Evolutionary conservation across 1,140 invertebrate genomes (phyloP), one percentile per base, ranked within the genome.

Genomic region (Mercenaria mercenaria): DNA sequence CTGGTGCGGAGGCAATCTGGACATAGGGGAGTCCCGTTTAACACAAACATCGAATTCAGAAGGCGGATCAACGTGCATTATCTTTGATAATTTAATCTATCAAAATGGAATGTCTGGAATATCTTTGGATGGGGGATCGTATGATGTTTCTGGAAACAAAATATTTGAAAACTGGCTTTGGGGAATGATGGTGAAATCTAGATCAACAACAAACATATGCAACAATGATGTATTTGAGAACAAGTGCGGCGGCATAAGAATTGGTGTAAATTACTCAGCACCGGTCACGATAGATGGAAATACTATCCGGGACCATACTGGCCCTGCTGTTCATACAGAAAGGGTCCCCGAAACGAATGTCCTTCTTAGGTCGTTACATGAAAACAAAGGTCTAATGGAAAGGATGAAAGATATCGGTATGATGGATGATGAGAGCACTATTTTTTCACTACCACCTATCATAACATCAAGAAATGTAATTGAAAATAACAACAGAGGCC

Each of bases 121-220:
- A 50, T 77, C 74, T 26, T 34, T 77, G 26, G 74, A 77, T 77
- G 74, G 74, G 0, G 74, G 74, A 32, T 77, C 74, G 10, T 77
- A 50, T 26, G 18, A 41, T n/a, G 29, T 72, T 10, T 64, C 59
- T 29, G 59, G 59, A 64, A 64, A 64, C 32, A 3, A 47, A n/a
- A n/a, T n/a, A 13, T 32, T 23, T 23, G 3, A 56, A 13, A 56
- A 47, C 10, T n/a, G n/a, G n/a, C n/a, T n/a, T n/a, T n/a, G n/a
- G n/a, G n/a, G n/a, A n/a, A n/a, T n/a, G n/a, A n/a, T n/a, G n/a
- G n/a, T n/a, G n/a, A n/a, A n/a, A n/a, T n/a, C n/a, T n/a, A n/a
- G n/a, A n/a, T n/a, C n/a, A n/a, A n/a, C n/a, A n/a, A n/a, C n/a
- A n/a, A n/a, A n/a, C n/a, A n/a, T n/a, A n/a, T n/a, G n/a, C n/a